These are phyloP conservation scores for Bubalus kerabau DNA, from an alignment of 2,113 vertebrate genomes.

Conservation along the genomic window DNA sequence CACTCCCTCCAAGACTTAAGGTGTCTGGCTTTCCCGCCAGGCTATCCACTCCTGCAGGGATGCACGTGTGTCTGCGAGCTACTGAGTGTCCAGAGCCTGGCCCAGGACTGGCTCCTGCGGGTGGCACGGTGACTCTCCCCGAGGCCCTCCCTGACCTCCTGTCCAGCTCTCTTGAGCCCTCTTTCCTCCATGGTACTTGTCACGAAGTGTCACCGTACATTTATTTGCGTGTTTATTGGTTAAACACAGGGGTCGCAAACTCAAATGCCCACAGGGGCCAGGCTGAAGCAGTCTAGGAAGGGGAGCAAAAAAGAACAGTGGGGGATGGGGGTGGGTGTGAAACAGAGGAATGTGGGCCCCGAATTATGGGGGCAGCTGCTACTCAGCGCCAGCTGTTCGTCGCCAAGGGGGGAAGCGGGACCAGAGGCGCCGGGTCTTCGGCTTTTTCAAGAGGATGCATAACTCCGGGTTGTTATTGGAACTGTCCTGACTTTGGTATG, in stretches of 20 bases:
- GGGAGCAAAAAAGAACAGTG: not conserved
- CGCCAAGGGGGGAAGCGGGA: slow-evolving; percentile 68
- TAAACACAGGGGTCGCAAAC: slow-evolving; percentile 54
- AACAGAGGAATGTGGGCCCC: slow-evolving; percentile 30
- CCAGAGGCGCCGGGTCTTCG: slow-evolving; percentile 67
- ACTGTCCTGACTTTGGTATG: slow-evolving; percentile 70
- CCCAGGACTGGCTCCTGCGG: not conserved
- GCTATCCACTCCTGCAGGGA: not conserved
- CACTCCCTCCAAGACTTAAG: not conserved
- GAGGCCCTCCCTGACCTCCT: not conserved
- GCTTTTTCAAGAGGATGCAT: slow-evolving; percentile 72
- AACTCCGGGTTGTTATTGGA: slow-evolving; percentile 66
- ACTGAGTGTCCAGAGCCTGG: not conserved
- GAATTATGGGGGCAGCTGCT: slow-evolving; percentile 28
- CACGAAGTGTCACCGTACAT: slow-evolving; percentile 26
- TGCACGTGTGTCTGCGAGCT: fast-evolving
- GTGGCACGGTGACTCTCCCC: fast-evolving
- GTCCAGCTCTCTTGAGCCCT: not conserved
- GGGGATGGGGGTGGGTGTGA: not conserved
- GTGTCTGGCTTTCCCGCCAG: not conserved
- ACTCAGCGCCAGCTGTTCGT: slow-evolving; percentile 68
- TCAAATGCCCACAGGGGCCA: not conserved
- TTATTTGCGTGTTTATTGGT: slow-evolving; percentile 59
- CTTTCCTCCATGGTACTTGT: not conserved
- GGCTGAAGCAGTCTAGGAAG: not conserved